Evolutionary conservation across 1,140 invertebrate species (phyloP), one percentile per base, ranked within the genome.

Genomic region (Condylostylus longicornis): DNA sequence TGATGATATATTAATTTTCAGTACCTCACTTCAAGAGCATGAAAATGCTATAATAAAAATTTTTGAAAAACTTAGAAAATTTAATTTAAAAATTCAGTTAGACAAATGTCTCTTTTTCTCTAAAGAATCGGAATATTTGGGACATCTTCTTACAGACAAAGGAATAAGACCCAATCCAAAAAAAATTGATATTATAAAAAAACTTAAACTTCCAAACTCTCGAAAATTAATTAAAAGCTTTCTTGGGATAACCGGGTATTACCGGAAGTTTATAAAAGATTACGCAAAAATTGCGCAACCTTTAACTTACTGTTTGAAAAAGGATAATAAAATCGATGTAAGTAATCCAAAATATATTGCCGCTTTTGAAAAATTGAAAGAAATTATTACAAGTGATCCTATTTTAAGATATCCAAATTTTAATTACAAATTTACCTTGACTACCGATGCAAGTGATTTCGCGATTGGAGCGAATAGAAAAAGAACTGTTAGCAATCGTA

Each of bases 401-500:
- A 33, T 53, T 5, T 5, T 54, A 6, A 13, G 4, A 38, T 2
- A 48, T 39, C n/a, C 41, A 51, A 15, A 34, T 58, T 33, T 25
- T 18, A 33, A 17, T n/a, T 41, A 45, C 23, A 22, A 29, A 1
- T 49, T 49, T 30, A 42, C 38, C 10, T 25, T 52, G 3, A 35
- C 39, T 5, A 55, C 38, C 3, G 47, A 58, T 37, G 49, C 49
- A 6, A 49, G 50, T 34, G 22, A 23, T n/a, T 48, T 45, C 22
- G 44, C 45, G 25, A 13, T 61, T 13, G 60, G 49, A 3, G 48
- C 42, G 29, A 45, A 66, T 65, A 17, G 63, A 69, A 42, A 66
- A 63, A 35, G 63, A 69, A 45, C 41, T 54, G 6, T 46, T 64
- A 4, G 60, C 55, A 5, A 58, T 68, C 18, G 42, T 52, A 20